These are phyloP conservation scores for Eurypyga helias DNA, from an alignment of 2,113 vertebrate species.

Conservation along the genomic window DNA sequence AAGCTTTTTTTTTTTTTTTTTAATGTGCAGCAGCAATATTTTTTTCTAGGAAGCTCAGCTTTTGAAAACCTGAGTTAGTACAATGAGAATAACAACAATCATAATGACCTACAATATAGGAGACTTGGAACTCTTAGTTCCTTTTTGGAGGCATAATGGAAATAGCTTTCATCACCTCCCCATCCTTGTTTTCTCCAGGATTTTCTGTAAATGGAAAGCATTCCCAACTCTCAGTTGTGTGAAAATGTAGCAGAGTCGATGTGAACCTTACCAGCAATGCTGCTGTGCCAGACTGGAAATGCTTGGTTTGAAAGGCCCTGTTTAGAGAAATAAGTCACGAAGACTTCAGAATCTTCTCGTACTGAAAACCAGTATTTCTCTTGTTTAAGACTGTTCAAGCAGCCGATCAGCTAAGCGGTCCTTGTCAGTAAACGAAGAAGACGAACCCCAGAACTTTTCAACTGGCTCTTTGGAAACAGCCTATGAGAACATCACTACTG, in stretches of 20 bases:
- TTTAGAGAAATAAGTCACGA: neutral
- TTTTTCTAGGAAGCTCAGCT: neutral
- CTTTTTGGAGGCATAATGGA: neutral
- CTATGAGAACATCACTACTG: neutral
- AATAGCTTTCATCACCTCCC: neutral
- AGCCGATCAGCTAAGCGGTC: neutral
- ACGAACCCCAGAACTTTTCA: neutral
- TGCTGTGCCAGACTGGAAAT: neutral
- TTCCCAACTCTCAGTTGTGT: neutral
- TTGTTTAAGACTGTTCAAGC: slow-evolving; percentile 1
- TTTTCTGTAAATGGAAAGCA: neutral
- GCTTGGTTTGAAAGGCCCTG: neutral
- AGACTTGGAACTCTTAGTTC: neutral
- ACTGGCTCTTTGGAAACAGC: neutral
- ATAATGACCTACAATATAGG: neutral
- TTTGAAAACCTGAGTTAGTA: neutral
- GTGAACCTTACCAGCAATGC: neutral
- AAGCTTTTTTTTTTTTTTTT: neutral
- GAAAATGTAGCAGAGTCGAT: neutral
- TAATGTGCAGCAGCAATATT: rapidly evolving
- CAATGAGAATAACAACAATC: neutral
- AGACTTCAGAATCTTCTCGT: neutral
- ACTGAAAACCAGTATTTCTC: neutral
- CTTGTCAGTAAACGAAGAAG: neutral
- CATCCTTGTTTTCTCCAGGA: neutral